Percentiles rank a stretch among this genome's conserved stretches.
phyloP scores from a whole-genome alignment of 2,113 vertebrate species.

The Elachura formosa region DNA sequence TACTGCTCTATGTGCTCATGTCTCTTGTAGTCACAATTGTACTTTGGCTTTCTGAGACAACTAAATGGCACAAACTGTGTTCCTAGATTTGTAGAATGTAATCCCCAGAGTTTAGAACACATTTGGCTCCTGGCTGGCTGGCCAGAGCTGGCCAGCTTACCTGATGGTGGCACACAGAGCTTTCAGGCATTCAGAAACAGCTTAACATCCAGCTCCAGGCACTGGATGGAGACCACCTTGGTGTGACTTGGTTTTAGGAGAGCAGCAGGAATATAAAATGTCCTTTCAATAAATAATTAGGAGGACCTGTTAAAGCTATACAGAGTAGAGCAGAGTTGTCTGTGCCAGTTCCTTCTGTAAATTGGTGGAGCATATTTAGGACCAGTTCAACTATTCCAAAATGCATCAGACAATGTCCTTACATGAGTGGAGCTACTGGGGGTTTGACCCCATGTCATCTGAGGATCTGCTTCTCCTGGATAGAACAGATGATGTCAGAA shows the following conservation, averaged over 20 bases:
- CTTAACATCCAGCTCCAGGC: neutral
- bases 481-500: neutral
- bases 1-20: neutral
- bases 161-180: neutral
- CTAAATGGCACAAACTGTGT: neutral
- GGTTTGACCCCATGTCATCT: neutral
- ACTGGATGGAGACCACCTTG: conserved; percentile 8
- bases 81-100: neutral
- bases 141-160: neutral
- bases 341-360: conserved; percentile 40
- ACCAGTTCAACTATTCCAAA: neutral
- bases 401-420: neutral
- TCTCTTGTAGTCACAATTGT: neutral
- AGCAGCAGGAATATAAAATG: conserved; percentile 21
- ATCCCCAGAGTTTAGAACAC: neutral
- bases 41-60: neutral
- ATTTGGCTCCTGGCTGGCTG: neutral
- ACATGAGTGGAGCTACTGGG: neutral
- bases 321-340: neutral
- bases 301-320: conserved; percentile 27
- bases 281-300: conserved; percentile 52
- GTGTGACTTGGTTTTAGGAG: conserved; percentile 10
- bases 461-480: neutral
- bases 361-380: neutral
- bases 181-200: neutral